phyloP scores from a whole-genome alignment of 2,797 vertebrate species.

The Sebastes hubbsi region DNA sequence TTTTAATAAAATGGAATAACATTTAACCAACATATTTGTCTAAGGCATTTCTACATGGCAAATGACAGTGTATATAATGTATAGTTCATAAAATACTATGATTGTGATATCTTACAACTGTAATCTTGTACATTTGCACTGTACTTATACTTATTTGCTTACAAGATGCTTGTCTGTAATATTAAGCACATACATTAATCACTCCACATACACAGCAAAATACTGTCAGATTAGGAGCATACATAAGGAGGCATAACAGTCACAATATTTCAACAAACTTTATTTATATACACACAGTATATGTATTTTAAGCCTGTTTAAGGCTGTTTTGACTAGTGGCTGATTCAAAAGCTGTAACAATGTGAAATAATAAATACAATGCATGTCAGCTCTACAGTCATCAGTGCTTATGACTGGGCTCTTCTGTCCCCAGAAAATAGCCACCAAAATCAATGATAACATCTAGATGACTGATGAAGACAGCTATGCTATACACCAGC shows the following conservation, averaged over 20 bases:
- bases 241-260: neutral
- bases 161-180: neutral
- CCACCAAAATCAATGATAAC: neutral
- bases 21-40: no score
- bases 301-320: neutral
- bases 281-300: constrained; percentile 63
- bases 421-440: no score
- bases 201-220: neutral
- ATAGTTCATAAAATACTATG: neutral
- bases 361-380: constrained; percentile 54
- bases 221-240: neutral
- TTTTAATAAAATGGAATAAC: no score
- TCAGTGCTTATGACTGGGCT: neutral
- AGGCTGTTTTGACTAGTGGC: neutral
- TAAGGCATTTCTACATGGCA: neutral
- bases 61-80: neutral
- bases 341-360: constrained; percentile 11
- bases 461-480: constrained; percentile 8
- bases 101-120: neutral
- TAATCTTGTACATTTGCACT: neutral
- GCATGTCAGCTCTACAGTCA: constrained; percentile 20
- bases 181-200: neutral
- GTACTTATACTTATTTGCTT: no score
- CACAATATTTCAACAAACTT: constrained; percentile 39
- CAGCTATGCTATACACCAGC: neutral